These are phyloP conservation scores for Sipha maydis DNA, from an alignment of 2,888 invertebrate species.

Conservation along the genomic window DNA sequence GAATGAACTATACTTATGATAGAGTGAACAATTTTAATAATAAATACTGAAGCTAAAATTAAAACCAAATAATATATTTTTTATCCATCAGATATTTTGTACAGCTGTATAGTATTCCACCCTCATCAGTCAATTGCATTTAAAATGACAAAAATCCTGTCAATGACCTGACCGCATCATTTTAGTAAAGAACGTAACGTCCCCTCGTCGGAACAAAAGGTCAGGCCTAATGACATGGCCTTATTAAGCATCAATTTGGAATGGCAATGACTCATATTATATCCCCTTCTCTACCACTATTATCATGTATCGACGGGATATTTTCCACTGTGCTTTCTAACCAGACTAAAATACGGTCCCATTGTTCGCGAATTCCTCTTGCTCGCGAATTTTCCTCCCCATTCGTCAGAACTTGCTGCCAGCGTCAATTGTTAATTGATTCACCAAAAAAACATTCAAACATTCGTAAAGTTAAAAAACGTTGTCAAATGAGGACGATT, in stretches of 20 bases:
- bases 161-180: constrained; percentile 40
- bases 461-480: not conserved
- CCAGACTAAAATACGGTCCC: constrained; percentile 1
- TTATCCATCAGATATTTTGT: not conserved
- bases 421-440: constrained; percentile 28
- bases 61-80: not conserved
- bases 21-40: not conserved
- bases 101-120: not conserved
- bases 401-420: constrained; percentile 28
- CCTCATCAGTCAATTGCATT: not conserved
- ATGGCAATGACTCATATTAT: constrained; percentile 52
- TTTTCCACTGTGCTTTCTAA: not conserved
- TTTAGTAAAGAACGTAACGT: constrained; percentile 5
- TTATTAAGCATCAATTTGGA: constrained; percentile 60
- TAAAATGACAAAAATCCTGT: constrained; percentile 20
- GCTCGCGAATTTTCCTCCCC: not conserved
- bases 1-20: too few relatives aligned
- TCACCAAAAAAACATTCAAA: not conserved
- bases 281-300: constrained; percentile 35
- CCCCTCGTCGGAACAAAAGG: constrained; percentile 52
- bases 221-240: constrained; percentile 59
- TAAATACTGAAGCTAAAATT: not conserved
- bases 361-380: constrained; percentile 46
- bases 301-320: constrained; percentile 36
- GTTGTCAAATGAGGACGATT: too few relatives aligned